Evolutionary conservation across 2,797 vertebrate genomes (phyloP), one percentile per base, ranked within the genome.

Genomic region (Micropoecilia bifurca): DNA sequence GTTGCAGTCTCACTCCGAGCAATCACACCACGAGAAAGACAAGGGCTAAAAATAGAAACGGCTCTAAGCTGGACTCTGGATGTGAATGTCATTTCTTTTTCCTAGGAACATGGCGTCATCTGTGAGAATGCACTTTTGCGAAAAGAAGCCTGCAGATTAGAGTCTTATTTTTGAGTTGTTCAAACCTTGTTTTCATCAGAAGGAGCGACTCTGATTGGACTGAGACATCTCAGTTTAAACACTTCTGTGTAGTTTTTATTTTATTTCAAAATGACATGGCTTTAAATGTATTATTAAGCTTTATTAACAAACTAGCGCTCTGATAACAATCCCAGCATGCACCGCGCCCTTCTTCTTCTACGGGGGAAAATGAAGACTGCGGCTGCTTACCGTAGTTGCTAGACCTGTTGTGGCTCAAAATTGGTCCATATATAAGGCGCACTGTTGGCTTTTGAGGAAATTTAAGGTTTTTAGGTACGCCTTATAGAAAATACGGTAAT

Each of bases 81-180:
- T 83, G 80, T 86, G 89, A 92, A 87, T 90, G 88, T 88, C 87
- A 87, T 91, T 92, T 91, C 90, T 79, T 89, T 92, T 93, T 90
- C 78, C 1, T 41, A 84, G 88, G 81, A 92, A 87, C 6, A 80
- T 78, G 71, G 83, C 55, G 14, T 81, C 78, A 75, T 83, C 80
- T 86, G 61, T 77, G 83, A 90, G 79, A 83, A 45, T 78, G 74
- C 76, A 61, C 46, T 82, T 90, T 86, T 83, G 79, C 79, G 77
- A 84, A 55, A 83, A 84, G 78, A 69, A 36, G 28, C 57, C 68
- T 59, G 80, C 79, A 87, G 84, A 87, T 87, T 82, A 59, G 47
- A 85, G 81, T 72, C 75, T 73, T 79, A 78, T 77, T 33, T 80
- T 71, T 55, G 41, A 77, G 71, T 74, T 77, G 47, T 83, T 72